A percentile compares a stretch with the other conserved stretches of the same genome.
Conservation (phyloP, 2,797 vertebrate genomes). For the Rhadinocentrus ornatus region DNA sequence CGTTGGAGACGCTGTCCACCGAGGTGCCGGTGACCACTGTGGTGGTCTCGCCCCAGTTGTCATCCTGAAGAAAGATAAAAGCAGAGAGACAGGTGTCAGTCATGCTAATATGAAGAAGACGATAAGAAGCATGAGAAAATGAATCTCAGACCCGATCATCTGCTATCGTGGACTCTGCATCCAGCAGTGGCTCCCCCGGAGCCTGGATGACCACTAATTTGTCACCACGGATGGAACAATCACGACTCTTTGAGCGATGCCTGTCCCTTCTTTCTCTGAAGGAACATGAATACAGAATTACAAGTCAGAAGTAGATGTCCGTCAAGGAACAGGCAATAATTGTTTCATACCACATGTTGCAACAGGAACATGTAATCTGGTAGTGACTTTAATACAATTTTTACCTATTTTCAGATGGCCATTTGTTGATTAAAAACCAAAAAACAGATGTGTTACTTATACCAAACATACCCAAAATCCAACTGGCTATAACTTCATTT, state of each 20-base stretch:
- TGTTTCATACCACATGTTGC: not conserved
- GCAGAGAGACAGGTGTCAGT: not conserved
- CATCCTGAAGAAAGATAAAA: slow-evolving; percentile 81
- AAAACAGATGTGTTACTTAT: too few relatives aligned
- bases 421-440: too few relatives aligned
- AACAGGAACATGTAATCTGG: not conserved
- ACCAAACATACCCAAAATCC: too few relatives aligned
- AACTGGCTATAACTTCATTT: too few relatives aligned
- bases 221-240: slow-evolving; percentile 85
- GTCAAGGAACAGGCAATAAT: too few relatives aligned
- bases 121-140: not conserved
- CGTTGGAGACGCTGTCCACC: slow-evolving; percentile 92
- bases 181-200: slow-evolving; percentile 88
- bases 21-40: slow-evolving; percentile 93
- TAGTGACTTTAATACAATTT: not conserved
- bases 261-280: slow-evolving; percentile 89
- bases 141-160: slow-evolving; percentile 87
- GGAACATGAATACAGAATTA: not conserved
- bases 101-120: not conserved
- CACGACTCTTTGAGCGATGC: slow-evolving; percentile 91
- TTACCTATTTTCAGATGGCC: too few relatives aligned
- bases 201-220: slow-evolving; percentile 93
- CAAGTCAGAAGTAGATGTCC: not conserved
- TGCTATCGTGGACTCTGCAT: slow-evolving; percentile 90
- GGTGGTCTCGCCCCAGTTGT: slow-evolving; percentile 94